These are phyloP conservation scores for Synanthedon vespiformis DNA, from an alignment of 2,888 invertebrate species.

Conservation along the genomic window DNA sequence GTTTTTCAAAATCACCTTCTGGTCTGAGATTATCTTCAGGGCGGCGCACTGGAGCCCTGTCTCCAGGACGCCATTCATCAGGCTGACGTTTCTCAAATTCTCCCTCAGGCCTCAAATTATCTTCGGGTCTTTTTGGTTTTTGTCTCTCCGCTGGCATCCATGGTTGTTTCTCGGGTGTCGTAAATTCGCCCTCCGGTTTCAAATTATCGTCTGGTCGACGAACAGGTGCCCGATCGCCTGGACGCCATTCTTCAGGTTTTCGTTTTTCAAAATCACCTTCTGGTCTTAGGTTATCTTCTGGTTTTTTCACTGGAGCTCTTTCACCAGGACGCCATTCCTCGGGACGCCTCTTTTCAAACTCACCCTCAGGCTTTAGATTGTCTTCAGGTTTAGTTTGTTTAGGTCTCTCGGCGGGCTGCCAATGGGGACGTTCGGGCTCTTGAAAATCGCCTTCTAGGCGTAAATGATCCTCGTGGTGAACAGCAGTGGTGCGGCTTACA, in stretches of 20 bases:
- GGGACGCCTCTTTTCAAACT: constrained; percentile 39
- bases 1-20: constrained; percentile 37
- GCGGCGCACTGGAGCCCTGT: constrained; percentile 41
- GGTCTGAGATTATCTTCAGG: constrained; percentile 66
- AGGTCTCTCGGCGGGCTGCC: constrained; percentile 71
- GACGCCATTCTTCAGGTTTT: constrained; percentile 51
- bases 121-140: constrained; percentile 35
- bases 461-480: constrained; percentile 77
- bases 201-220: constrained; percentile 65
- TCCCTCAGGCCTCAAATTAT: constrained; percentile 44
- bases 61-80: constrained; percentile 37
- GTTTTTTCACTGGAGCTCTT: constrained; percentile 29
- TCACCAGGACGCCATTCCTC: constrained; percentile 38
- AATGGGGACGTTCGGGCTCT: constrained; percentile 53
- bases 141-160: constrained; percentile 59
- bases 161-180: constrained; percentile 34
- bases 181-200: constrained; percentile 63
- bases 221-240: constrained; percentile 55
- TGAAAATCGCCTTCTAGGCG: constrained; percentile 79
- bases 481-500: constrained; percentile 70
- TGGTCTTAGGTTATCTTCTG: constrained; percentile 71
- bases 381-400: constrained; percentile 62
- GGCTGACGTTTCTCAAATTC: constrained; percentile 29
- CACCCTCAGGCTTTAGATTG: constrained; percentile 40
- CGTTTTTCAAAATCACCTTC: constrained; percentile 66